A percentile compares a stretch with the other conserved stretches of the same genome.
Conservation (phyloP, 2,888 invertebrate genomes). For the Drosophila infuscata region DNA sequence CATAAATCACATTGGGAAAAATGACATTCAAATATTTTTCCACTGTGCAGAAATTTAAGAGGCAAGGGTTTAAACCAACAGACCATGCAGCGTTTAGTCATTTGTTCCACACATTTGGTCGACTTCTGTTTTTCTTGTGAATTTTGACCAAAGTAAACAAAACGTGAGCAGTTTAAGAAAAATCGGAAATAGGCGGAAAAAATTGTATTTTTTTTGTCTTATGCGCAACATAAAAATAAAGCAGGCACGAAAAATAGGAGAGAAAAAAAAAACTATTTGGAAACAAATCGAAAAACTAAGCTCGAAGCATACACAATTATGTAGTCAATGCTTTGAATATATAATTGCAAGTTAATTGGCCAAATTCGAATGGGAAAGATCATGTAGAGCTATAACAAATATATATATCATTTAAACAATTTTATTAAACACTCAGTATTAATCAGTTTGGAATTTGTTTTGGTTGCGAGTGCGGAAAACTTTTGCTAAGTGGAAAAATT, state of each 20-base stretch:
- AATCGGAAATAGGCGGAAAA: slow-evolving; percentile 57
- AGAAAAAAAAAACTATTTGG: slow-evolving; percentile 15
- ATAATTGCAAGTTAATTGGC: slow-evolving; percentile 50
- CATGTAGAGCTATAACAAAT: slow-evolving; percentile 17
- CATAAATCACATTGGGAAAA: not conserved
- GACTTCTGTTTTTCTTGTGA: slow-evolving; percentile 23
- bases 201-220: slow-evolving; percentile 45
- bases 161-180: slow-evolving; percentile 23
- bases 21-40: not conserved
- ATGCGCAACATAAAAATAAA: slow-evolving; percentile 60
- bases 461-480: slow-evolving; percentile 30
- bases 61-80: slow-evolving; percentile 24
- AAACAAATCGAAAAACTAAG: slow-evolving; percentile 43
- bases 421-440: slow-evolving; percentile 44
- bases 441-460: slow-evolving; percentile 40
- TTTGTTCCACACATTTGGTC: slow-evolving; percentile 25
- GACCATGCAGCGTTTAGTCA: slow-evolving; percentile 33
- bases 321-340: slow-evolving; percentile 28
- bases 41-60: slow-evolving; percentile 22
- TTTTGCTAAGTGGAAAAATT: slow-evolving; percentile 50
- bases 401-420: slow-evolving; percentile 27
- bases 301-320: slow-evolving; percentile 17
- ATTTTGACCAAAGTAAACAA: slow-evolving; percentile 44
- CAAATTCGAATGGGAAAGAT: slow-evolving; percentile 22
- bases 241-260: slow-evolving; percentile 8